These are phyloP conservation scores for Syngnathus acus DNA, from an alignment of 2,797 vertebrate genomes.

Conservation along the genomic window DNA sequence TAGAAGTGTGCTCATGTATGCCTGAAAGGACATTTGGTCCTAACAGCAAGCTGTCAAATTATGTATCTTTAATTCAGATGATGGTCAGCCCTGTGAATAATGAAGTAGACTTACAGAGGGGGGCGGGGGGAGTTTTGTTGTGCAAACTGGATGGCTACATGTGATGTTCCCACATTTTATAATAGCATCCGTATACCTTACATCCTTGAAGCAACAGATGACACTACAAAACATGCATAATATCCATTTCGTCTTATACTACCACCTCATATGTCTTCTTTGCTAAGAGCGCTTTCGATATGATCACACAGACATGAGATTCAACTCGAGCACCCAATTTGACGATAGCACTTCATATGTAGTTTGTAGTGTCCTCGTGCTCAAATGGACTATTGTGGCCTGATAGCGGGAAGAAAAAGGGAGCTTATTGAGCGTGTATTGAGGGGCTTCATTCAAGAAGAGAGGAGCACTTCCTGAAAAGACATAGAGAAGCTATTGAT, in stretches of 20 bases:
- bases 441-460: slow-evolving; percentile 6
- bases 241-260: slow-evolving; percentile 14
- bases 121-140: slow-evolving; percentile 1
- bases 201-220: slow-evolving; percentile 23
- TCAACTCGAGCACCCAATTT: not conserved
- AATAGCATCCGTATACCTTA: slow-evolving; percentile 2
- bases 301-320: not conserved
- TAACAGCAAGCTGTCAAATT: slow-evolving; percentile 32
- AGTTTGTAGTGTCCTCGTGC: not conserved
- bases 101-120: slow-evolving; percentile 26
- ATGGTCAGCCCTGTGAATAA: slow-evolving; percentile 49
- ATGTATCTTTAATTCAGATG: slow-evolving; percentile 49
- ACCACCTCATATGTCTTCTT: slow-evolving; percentile 14
- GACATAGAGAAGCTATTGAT: slow-evolving; percentile 62
- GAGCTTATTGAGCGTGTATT: not conserved
- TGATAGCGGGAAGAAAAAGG: not conserved
- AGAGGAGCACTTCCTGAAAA: slow-evolving; percentile 29
- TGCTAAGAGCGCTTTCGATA: slow-evolving; percentile 11
- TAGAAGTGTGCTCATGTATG: slow-evolving; percentile 27
- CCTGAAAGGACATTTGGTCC: slow-evolving; percentile 39
- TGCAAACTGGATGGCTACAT: not conserved
- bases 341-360: not conserved
- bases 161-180: not conserved
- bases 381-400: not conserved
- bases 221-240: slow-evolving; percentile 28